Evolutionary conservation across 2,113 vertebrate genomes (phyloP).

Genomic region (Anhinga rufa): DNA sequence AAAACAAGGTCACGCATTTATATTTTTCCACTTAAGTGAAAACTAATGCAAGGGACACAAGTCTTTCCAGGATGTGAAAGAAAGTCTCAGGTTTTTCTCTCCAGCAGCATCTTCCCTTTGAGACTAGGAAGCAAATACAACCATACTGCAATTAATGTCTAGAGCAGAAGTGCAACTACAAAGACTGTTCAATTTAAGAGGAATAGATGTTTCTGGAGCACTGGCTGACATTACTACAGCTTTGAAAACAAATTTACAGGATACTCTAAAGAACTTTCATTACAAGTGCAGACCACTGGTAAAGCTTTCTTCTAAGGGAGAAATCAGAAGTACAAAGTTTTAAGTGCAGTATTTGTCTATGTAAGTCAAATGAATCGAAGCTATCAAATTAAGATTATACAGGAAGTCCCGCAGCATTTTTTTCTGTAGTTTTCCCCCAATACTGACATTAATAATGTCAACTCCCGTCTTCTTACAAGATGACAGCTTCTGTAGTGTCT

Average conservation of each 20-base stretch:
- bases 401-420: background rate
- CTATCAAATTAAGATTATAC: background rate
- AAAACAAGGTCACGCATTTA: slow-evolving; percentile 36
- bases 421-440: background rate
- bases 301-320: background rate
- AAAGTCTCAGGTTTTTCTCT: background rate
- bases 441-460: background rate
- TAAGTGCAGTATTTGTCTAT: background rate
- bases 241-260: background rate
- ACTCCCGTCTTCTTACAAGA: background rate
- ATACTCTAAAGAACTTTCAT: background rate
- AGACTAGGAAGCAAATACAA: background rate
- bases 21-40: background rate
- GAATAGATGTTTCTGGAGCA: background rate
- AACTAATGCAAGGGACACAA: background rate
- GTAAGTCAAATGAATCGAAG: background rate
- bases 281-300: background rate
- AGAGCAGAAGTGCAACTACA: background rate
- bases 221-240: background rate
- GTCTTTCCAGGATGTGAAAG: background rate
- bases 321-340: background rate
- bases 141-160: background rate
- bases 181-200: background rate
- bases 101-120: background rate
- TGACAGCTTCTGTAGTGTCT: background rate